Conservation (phyloP, 2,113 vertebrate species). For the Dasypus novemcinctus region DNA sequence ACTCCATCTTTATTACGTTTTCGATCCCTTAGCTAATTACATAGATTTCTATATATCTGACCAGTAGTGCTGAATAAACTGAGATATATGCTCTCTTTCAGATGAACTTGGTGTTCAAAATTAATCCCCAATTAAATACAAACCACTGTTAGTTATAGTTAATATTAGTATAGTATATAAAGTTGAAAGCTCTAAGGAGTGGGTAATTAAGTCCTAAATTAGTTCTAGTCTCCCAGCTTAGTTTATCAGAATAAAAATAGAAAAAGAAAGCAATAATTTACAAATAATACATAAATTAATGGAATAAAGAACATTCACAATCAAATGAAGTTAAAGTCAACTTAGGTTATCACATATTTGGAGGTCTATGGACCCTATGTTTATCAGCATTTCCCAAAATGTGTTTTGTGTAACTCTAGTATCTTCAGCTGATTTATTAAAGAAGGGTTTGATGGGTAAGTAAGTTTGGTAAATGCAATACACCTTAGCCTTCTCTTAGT, state of each 20-base stretch:
- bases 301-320: not conserved
- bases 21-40: not conserved
- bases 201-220: not conserved
- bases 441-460: not conserved
- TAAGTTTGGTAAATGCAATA: not conserved
- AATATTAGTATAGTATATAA: not conserved
- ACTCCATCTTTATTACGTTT: not conserved
- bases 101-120: not conserved
- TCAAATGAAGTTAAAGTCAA: not conserved
- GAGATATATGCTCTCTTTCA: not conserved
- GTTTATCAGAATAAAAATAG: not conserved
- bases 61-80: not conserved
- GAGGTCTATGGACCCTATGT: not conserved
- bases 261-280: not conserved
- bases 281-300: not conserved
- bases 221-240: not conserved
- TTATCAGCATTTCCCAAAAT: not conserved
- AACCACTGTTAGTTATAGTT: not conserved
- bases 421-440: not conserved
- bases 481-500: not conserved
- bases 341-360: not conserved
- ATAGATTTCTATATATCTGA: not conserved
- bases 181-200: not conserved
- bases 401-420: not conserved
- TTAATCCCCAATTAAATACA: not conserved